phyloP scores from a whole-genome alignment of 2,888 invertebrate species.

The Athripsodes cinereus region DNA sequence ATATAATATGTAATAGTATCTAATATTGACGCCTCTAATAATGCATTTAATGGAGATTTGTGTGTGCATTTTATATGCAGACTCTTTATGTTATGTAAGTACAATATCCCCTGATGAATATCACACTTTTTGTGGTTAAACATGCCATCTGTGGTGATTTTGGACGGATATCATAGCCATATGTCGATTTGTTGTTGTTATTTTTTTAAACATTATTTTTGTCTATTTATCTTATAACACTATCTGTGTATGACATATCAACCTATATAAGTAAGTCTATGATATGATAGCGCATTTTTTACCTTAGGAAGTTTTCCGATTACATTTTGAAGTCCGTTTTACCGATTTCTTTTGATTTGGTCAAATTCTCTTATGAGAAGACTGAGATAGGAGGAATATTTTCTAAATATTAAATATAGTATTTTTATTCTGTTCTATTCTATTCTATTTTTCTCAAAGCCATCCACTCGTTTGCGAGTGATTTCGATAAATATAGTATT shows the following conservation, averaged over 20 bases:
- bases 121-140: conserved; percentile 21
- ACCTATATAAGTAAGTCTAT: too few species aligned
- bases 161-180: conserved; percentile 18
- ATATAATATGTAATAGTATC: conserved; percentile 1
- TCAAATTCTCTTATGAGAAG: too few species aligned
- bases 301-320: too few species aligned
- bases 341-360: too few species aligned
- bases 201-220: not conserved
- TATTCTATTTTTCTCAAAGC: too few species aligned
- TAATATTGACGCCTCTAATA: conserved; percentile 23
- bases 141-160: conserved; percentile 24
- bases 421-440: too few species aligned
- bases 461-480: too few species aligned
- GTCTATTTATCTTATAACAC: not conserved
- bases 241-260: not conserved
- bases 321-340: too few species aligned
- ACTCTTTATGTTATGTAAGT: conserved; percentile 15
- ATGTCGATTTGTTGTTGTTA: conserved; percentile 22
- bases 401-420: too few species aligned
- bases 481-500: too few species aligned
- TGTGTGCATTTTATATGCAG: conserved; percentile 24
- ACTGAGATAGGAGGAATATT: too few species aligned
- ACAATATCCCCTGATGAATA: conserved; percentile 23
- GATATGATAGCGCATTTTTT: too few species aligned
- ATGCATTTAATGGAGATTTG: conserved; percentile 25